Conservation (phyloP, 2,888 invertebrate species). For the Perizoma affinitatum region DNA sequence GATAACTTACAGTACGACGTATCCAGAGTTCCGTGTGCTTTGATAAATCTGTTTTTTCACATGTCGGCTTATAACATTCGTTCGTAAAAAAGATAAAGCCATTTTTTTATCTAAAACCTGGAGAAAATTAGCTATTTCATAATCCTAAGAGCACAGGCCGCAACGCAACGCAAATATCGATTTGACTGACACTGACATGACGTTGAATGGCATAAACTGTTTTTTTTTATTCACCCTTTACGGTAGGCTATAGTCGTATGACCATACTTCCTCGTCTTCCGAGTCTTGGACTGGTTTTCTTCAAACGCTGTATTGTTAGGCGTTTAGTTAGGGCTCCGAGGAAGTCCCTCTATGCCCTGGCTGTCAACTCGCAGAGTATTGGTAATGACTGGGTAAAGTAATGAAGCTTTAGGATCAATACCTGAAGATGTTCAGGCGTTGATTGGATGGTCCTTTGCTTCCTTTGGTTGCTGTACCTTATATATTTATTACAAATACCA, state of each 20-base stretch:
- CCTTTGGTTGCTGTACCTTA: no score
- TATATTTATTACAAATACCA: no score
- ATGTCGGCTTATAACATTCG: constrained; percentile 65
- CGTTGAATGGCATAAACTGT: constrained; percentile 14
- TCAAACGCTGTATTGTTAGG: no score
- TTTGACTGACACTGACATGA: constrained; percentile 44
- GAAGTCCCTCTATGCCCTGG: no score
- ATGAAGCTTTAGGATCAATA: no score
- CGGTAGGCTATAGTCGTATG: no score
- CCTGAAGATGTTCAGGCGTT: no score
- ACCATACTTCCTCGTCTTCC: no score
- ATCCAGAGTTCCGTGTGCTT: constrained; percentile 86
- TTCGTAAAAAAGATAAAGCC: constrained; percentile 76
- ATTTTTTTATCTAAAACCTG: constrained; percentile 41
- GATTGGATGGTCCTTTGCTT: no score
- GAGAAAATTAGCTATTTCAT: constrained; percentile 51
- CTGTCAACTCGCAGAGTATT: background rate
- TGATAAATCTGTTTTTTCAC: constrained; percentile 71
- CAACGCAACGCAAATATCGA: constrained; percentile 8
- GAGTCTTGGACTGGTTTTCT: no score
- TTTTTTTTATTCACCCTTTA: no score
- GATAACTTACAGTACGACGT: constrained; percentile 87
- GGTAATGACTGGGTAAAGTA: no score
- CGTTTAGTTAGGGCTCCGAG: background rate
- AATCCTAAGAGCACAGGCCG: constrained; percentile 46